These are phyloP conservation scores for Pipistrellus pipistrellus DNA, from an alignment of 2,797 vertebrate species.

Conservation along the genomic window DNA sequence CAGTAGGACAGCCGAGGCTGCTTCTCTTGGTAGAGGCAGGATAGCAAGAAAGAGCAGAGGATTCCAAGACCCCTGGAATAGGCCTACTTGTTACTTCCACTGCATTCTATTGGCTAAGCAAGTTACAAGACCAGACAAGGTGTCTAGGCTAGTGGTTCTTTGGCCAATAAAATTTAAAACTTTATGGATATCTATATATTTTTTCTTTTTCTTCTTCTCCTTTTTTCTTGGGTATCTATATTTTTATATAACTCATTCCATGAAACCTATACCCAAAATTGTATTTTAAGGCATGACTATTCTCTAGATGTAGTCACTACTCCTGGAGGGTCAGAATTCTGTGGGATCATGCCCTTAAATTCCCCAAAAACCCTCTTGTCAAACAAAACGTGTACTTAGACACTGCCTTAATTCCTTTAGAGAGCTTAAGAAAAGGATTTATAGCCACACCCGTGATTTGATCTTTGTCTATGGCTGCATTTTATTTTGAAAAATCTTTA, in stretches of 20 bases:
- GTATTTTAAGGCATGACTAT: neutral
- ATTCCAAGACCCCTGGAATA: neutral
- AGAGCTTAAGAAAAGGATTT: neutral
- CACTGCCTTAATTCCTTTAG: neutral
- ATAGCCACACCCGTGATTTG: neutral
- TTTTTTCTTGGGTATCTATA: neutral
- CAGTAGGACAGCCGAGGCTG: neutral
- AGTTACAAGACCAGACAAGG: neutral
- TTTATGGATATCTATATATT: neutral
- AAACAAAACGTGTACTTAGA: constrained; percentile 24
- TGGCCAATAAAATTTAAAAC: neutral
- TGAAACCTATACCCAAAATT: neutral
- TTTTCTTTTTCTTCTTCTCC: neutral
- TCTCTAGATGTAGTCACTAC: constrained; percentile 9
- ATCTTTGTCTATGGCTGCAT: constrained; percentile 32
- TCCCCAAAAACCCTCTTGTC: constrained; percentile 34
- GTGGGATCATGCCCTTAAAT: neutral
- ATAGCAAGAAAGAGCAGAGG: constrained; percentile 13
- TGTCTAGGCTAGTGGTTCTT: constrained; percentile 1
- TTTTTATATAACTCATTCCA: neutral
- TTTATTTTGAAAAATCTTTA: constrained; percentile 50
- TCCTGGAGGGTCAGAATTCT: constrained; percentile 9
- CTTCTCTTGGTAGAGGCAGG: neutral
- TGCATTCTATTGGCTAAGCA: neutral
- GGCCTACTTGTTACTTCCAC: neutral